A percentile compares a stretch with the other conserved stretches of the same genome.
These are phyloP conservation scores for Macropus fuliginosus DNA, from an alignment of 2,797 vertebrate species.

Conservation along the genomic window DNA sequence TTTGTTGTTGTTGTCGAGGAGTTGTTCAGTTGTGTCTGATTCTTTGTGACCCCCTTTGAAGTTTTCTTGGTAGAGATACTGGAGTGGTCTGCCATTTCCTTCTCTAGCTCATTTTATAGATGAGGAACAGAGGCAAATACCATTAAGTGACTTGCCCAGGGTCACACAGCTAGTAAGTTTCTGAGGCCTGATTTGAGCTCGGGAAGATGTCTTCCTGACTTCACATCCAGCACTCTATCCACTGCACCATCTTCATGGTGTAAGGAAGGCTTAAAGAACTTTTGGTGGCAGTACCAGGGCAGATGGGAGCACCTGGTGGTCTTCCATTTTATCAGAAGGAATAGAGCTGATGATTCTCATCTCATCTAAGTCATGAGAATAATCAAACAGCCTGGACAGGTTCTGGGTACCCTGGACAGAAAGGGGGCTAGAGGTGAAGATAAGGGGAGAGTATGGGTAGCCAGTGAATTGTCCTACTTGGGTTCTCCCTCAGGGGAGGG, in stretches of 20 bases:
- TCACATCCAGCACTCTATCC: too few species aligned
- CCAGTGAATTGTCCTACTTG: neutral
- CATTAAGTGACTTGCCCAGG: neutral
- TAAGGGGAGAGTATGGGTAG: neutral
- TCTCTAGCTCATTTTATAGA: neutral
- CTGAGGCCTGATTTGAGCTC: neutral
- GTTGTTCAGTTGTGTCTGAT: too few species aligned
- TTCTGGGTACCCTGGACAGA: neutral
- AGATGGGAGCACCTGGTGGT: neutral
- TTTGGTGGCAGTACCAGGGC: neutral
- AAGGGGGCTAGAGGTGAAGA: neutral
- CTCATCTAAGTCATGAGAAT: neutral
- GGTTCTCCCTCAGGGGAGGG: neutral
- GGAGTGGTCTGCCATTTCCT: neutral
- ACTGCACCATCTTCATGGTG: neutral
- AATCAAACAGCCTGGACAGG: neutral
- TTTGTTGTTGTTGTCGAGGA: too few species aligned
- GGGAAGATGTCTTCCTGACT: too few species aligned
- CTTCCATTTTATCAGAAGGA: neutral
- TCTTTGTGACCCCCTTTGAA: neutral
- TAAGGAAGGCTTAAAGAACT: neutral
- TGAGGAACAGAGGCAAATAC: neutral
- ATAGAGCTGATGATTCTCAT: neutral
- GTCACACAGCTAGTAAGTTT: neutral
- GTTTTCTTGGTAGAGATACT: neutral